Base-by-base conservation (phyloP, 2,888 invertebrate genomes). In the Prosopocoilus inquinatus region DNA sequence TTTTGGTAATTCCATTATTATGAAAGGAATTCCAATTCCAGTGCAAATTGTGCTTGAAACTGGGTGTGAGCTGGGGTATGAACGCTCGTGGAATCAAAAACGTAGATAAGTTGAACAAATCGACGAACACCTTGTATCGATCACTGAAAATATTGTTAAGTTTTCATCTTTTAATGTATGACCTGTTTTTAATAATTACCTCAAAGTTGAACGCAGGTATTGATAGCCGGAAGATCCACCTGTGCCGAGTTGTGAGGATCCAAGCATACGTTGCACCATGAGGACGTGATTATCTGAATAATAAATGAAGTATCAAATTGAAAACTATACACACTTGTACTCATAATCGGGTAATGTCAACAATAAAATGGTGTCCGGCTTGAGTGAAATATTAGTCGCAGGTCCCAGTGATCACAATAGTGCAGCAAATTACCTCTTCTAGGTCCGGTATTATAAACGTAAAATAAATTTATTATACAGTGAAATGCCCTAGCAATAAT, bases 191-290 rank as follows among this genome's bases (percentile, higher is more conserved):
- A 39, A 54, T 58, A 44, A 44, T 33, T 58, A 96, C 96, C 96
- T 95, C 63, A 98, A 84, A 0, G 98, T 99, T 3, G 96, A 95
- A 50, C 97, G 85, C 4, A 99, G 83, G 76, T 99, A 99, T 73
- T 97, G 96, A 79, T 99, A 98, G 0, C 99, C 99, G 0, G 96
- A 95, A 4, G 97, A 97, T 2, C 99, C 98, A 11, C 98, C 99
- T 0, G 98, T 98, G 13, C 99, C 99, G 7, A 94, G 80, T 70
- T 92, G 93, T 71, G 95, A 94, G 0, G 94, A 94, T 0, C 99
- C 99, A 66, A 99, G 93, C 97, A 99, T 99, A 66, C 98, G 83
- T 78, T 98, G 97, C 16, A 99, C 99, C 90, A 99, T 91, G 69
- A 96, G 87, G 41, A 98, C 94, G 77, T 99, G 99, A 77, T 97